These are phyloP conservation scores for Choristoneura fumiferana DNA, from an alignment of 1,140 invertebrate species.

Conservation along the genomic window DNA sequence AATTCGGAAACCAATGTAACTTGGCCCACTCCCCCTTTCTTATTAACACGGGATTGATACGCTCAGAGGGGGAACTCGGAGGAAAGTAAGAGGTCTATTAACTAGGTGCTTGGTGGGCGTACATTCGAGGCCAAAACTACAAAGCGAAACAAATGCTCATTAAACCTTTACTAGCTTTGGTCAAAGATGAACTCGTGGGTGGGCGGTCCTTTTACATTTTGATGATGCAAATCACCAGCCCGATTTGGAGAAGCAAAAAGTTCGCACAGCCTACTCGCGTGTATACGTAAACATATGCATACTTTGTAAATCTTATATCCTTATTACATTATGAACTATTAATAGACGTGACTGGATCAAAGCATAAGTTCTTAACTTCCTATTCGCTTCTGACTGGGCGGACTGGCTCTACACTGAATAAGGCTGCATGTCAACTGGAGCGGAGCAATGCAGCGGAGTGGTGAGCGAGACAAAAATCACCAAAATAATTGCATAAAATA, in stretches of 20 bases:
- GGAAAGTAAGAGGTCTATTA: constrained; percentile 1
- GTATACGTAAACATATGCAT: background rate
- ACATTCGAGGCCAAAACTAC: constrained; percentile 58
- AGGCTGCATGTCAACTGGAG: constrained; percentile 9
- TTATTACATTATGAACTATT: constrained; percentile 7
- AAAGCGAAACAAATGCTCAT: constrained; percentile 32
- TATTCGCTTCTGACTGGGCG: too few relatives aligned
- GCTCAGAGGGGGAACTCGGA: background rate
- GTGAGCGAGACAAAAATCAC: too few relatives aligned
- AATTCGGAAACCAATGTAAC: constrained; percentile 21
- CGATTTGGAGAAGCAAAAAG: background rate
- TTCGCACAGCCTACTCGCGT: background rate
- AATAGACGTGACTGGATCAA: constrained; percentile 7
- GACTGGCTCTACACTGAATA: too few relatives aligned
- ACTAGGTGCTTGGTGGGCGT: constrained; percentile 42
- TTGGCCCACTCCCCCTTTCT: constrained; percentile 10
- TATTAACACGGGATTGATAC: background rate
- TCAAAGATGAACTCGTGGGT: constrained; percentile 35
- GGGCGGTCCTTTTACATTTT: constrained; percentile 24
- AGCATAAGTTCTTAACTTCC: too few relatives aligned
- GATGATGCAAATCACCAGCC: constrained; percentile 1
- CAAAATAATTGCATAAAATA: too few relatives aligned
- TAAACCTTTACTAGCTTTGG: constrained; percentile 12
- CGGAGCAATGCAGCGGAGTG: too few relatives aligned
- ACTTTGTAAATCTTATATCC: background rate